Evolutionary conservation across 2,888 invertebrate genomes (phyloP).

Genomic region (Drosophila tripunctata): DNA sequence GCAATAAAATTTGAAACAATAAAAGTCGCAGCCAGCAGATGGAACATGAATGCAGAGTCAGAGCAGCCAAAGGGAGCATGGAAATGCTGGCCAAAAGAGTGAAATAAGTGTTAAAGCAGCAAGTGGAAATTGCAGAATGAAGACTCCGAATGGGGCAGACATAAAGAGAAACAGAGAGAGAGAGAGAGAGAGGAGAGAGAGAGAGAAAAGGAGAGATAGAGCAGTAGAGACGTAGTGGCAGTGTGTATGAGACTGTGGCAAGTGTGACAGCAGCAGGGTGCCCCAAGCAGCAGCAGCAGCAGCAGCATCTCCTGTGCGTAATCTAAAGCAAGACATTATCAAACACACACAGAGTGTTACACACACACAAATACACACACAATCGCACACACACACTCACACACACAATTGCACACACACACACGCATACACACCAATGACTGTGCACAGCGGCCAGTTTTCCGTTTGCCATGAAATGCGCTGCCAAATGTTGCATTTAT

Average conservation of each 20-base stretch:
- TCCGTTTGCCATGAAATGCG: slow-evolving; percentile 71
- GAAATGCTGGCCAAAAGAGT: slow-evolving; percentile 3
- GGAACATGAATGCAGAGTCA: slow-evolving; percentile 16
- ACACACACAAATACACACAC: slow-evolving; percentile 15
- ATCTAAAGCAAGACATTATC: slow-evolving; percentile 47
- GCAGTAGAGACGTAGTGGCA: too few species aligned
- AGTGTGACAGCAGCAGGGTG: slow-evolving; percentile 56
- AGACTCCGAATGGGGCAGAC: slow-evolving; percentile 30
- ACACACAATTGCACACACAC: not conserved
- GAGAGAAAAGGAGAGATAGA: not conserved
- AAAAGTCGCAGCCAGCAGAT: slow-evolving; percentile 57
- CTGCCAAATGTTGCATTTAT: slow-evolving; percentile 82
- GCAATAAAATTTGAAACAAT: slow-evolving; percentile 81
- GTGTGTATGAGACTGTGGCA: slow-evolving; percentile 17
- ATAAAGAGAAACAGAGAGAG: not conserved
- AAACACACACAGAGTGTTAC: slow-evolving; percentile 11
- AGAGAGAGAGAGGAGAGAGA: not conserved
- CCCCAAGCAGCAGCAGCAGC: slow-evolving; percentile 17
- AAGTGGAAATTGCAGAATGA: slow-evolving; percentile 63
- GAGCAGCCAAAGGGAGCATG: not conserved
- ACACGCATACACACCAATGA: slow-evolving; percentile 4
- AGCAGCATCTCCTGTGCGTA: slow-evolving; percentile 40
- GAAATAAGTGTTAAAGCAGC: slow-evolving; percentile 53
- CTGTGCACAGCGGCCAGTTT: slow-evolving; percentile 63
- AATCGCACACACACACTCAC: not conserved